These are phyloP conservation scores for Chionis minor DNA, from an alignment of 2,113 vertebrate species.

Conservation along the genomic window DNA sequence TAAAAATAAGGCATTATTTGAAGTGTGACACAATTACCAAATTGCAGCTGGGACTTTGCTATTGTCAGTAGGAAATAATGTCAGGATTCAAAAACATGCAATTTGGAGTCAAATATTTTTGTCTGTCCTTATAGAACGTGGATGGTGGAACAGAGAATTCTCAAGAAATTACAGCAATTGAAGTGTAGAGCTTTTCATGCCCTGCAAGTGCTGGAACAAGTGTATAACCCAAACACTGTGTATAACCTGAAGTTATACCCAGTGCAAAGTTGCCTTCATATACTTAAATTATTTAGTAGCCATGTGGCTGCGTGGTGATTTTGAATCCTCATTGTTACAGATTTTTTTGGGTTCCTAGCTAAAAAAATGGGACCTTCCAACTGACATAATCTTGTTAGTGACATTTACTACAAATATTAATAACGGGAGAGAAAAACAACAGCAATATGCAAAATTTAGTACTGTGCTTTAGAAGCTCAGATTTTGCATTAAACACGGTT, in stretches of 20 bases:
- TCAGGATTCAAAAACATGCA: not conserved
- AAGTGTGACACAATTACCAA: not conserved
- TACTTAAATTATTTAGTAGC: not conserved
- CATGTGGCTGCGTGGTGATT: not conserved
- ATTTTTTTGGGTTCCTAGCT: not conserved
- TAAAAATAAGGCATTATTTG: not conserved
- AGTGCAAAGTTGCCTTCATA: not conserved
- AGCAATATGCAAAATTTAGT: not conserved
- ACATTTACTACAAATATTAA: not conserved
- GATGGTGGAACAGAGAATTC: not conserved
- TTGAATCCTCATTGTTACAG: not conserved
- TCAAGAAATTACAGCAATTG: not conserved
- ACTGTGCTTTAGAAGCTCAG: not conserved
- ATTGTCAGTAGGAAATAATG: not conserved
- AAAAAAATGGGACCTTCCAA: not conserved
- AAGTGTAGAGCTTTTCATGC: not conserved
- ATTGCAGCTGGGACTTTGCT: not conserved
- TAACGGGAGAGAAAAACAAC: not conserved
- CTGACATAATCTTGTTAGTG: not conserved
- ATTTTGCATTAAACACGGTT: not conserved
- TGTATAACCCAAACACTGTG: not conserved
- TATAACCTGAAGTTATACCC: not conserved
- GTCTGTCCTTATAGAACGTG: not conserved
- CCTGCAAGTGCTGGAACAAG: not conserved
- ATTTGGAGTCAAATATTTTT: not conserved